Conservation (phyloP, 2,888 invertebrate genomes). For the Blastobasis lacticolella region DNA sequence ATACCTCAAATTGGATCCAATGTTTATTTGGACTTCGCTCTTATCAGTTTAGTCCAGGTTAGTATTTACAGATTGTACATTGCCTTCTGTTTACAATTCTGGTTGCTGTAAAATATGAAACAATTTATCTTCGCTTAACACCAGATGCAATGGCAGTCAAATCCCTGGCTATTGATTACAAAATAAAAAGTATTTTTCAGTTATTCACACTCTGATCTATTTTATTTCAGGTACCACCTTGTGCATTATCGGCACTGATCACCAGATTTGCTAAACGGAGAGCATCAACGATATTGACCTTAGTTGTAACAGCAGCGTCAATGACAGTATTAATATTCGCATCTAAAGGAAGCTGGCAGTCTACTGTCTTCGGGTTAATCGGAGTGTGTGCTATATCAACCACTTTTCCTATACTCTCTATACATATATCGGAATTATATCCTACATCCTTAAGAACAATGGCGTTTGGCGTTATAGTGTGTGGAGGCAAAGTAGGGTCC, state of each 20-base stretch:
- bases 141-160: too few relatives aligned
- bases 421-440: slow-evolving; percentile 40
- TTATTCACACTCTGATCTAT: not conserved
- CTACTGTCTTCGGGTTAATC: slow-evolving; percentile 24
- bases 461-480: slow-evolving; percentile 34
- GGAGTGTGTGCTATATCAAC: slow-evolving; percentile 22
- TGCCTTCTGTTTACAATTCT: too few relatives aligned
- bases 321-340: slow-evolving; percentile 30
- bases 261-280: slow-evolving; percentile 33
- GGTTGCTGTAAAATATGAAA: too few relatives aligned
- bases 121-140: too few relatives aligned
- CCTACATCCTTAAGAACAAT: slow-evolving; percentile 46
- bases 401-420: slow-evolving; percentile 27
- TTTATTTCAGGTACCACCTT: slow-evolving; percentile 33
- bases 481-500: slow-evolving; percentile 37
- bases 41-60: slow-evolving; percentile 39
- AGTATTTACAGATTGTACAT: slow-evolving; percentile 8
- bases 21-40: slow-evolving; percentile 28
- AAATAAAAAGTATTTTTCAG: not conserved
- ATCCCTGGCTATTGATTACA: too few relatives aligned
- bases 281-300: slow-evolving; percentile 18
- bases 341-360: slow-evolving; percentile 25
- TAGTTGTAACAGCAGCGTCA: slow-evolving; percentile 19
- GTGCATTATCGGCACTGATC: slow-evolving; percentile 23
- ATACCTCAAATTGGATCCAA: slow-evolving; percentile 30